Evolutionary conservation across 1,140 invertebrate genomes (phyloP), one percentile per base, ranked within the genome.

Genomic region (Cherax quadricarinatus): DNA sequence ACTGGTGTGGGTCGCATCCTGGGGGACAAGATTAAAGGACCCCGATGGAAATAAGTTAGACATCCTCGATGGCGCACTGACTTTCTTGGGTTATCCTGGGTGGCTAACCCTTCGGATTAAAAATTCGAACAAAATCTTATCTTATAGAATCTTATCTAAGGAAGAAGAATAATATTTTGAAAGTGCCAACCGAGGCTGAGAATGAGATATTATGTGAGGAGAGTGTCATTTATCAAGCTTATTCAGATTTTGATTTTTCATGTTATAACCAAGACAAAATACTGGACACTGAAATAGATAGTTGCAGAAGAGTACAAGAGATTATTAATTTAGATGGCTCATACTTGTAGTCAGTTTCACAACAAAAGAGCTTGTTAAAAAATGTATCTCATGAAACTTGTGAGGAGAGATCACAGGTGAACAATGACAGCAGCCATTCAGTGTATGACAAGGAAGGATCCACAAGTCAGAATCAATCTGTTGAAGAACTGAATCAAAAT

Each of bases 211-310:
- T 24, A 16, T 49, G 53, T 30, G 80, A 82, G 21, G 21, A 84
- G 62, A 62, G 10, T 21, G 24, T 30, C 53, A 57, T 89, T 24
- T 91, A 93, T 83, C 41, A 86, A n/a, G 91, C 82, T 60, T 93
- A 82, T 66, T 81, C 75, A n/a, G 92, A 93, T 51, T 41, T 93
- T 90, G 87, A 93, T 70, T 93, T 93, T 70, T 30, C 53, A 57
- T 57, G 53, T 60, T 51, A 21, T 60, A 85, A 30, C 51, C 82
- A 86, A 78, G 73, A 86, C 9, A 85, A 16, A 62, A 41, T 66
- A 18, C 21, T 30, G 57, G 88, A 84, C 41, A 66, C n/a, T 24
- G 53, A 89, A 66, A 66, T 21, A 24, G 41, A 66, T 70, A 16
- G 21, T 66, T 5, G 24, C 5, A 16, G 30, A 86, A 86, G 49